Conservation (phyloP, 2,888 invertebrate genomes). For the Sipunculus nudus region DNA sequence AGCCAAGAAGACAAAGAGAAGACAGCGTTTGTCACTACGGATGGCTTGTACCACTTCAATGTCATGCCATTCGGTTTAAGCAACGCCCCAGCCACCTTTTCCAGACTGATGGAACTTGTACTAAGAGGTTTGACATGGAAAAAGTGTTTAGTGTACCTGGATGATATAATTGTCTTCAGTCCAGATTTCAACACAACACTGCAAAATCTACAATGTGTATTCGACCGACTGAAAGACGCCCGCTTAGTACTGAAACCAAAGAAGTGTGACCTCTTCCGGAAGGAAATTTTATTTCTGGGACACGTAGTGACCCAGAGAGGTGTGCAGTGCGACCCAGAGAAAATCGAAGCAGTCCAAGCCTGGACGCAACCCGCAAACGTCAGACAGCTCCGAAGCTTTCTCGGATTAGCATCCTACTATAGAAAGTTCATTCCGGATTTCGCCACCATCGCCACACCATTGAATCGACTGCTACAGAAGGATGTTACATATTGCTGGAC, state of each 20-base stretch:
- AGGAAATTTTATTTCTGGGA: constrained; percentile 18
- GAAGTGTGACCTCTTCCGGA: constrained; percentile 37
- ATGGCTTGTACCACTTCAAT: constrained; percentile 33
- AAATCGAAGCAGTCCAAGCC: constrained; percentile 2
- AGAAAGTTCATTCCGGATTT: constrained; percentile 15
- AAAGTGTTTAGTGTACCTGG: constrained; percentile 33
- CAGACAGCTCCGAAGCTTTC: constrained; percentile 7
- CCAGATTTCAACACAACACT: constrained; percentile 23
- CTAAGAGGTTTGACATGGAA: constrained; percentile 27
- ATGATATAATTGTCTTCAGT: constrained; percentile 39
- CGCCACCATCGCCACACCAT: too few species aligned
- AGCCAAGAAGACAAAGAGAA: constrained; percentile 30
- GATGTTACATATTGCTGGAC: too few species aligned
- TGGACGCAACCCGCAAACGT: constrained; percentile 6
- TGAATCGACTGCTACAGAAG: too few species aligned
- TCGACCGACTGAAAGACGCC: constrained; percentile 28
- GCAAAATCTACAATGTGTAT: constrained; percentile 30
- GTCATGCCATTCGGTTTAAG: constrained; percentile 37
- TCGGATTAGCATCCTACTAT: constrained; percentile 17
- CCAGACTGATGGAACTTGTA: constrained; percentile 37
- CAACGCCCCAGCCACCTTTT: constrained; percentile 41
- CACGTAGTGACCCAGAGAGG: constrained; percentile 13
- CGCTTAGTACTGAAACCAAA: constrained; percentile 40
- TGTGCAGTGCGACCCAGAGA: constrained; percentile 11
- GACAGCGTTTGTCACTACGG: constrained; percentile 38